These are phyloP conservation scores for Aphodius sticticus DNA, from an alignment of 2,888 invertebrate genomes.

Conservation along the genomic window DNA sequence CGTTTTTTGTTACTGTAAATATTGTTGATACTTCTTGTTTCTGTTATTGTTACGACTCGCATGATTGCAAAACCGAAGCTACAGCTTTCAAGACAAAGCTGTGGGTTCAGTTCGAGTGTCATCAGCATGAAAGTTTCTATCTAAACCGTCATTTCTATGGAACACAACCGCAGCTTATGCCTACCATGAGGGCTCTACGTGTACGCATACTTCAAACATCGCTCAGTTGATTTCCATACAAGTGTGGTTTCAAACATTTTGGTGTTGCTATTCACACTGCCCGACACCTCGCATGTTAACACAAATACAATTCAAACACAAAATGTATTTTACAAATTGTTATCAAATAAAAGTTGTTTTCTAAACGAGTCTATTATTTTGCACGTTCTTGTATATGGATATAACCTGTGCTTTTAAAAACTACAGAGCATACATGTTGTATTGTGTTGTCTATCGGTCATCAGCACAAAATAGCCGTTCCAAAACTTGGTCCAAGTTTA, in stretches of 20 bases:
- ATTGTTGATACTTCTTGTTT: constrained; percentile 12
- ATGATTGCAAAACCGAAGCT: not conserved
- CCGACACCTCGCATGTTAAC: constrained; percentile 51
- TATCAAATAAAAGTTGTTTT: constrained; percentile 52
- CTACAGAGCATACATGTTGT: not conserved
- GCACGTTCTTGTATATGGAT: constrained; percentile 44
- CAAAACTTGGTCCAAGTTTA: constrained; percentile 47
- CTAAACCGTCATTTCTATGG: constrained; percentile 18
- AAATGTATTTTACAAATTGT: constrained; percentile 34
- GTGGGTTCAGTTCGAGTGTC: not conserved
- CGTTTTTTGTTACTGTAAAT: constrained; percentile 4
- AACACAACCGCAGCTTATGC: constrained; percentile 33
- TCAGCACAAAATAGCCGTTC: constrained; percentile 51
- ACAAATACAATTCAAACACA: constrained; percentile 18
- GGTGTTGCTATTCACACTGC: constrained; percentile 51
- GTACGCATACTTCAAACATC: constrained; percentile 46
- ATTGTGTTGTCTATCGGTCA: constrained; percentile 9
- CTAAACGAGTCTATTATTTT: constrained; percentile 45
- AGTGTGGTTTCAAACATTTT: constrained; percentile 31
- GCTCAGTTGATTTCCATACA: constrained; percentile 43
- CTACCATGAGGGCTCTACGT: constrained; percentile 51
- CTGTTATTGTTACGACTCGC: constrained; percentile 10
- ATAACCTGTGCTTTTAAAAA: constrained; percentile 33
- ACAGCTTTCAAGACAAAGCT: not conserved
- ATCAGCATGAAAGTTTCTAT: constrained; percentile 10